These are phyloP conservation scores for Erithacus rubecula DNA, from an alignment of 2,797 vertebrate genomes.

Conservation along the genomic window DNA sequence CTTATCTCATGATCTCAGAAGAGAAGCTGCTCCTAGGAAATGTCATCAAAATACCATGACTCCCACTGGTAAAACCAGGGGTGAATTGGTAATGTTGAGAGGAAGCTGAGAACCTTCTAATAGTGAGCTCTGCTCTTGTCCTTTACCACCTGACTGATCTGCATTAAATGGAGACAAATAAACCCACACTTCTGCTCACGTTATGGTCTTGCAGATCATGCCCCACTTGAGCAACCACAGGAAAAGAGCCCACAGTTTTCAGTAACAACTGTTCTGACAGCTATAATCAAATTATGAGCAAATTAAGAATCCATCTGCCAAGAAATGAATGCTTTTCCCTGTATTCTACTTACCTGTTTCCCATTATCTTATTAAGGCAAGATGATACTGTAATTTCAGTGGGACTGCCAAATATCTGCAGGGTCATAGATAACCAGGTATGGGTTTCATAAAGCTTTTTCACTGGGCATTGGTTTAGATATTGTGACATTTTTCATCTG, in stretches of 20 bases:
- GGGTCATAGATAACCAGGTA: neutral
- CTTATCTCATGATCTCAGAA: conserved; percentile 33
- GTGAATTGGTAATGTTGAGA: neutral
- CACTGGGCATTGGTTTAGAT: neutral
- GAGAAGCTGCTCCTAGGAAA: conserved; percentile 28
- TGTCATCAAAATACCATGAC: conserved; percentile 56
- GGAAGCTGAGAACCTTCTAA: neutral
- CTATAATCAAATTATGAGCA: neutral
- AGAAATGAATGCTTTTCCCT: neutral
- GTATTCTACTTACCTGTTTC: neutral
- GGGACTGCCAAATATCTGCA: neutral
- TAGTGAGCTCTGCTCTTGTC: neutral
- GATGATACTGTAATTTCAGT: neutral
- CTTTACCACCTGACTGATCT: neutral
- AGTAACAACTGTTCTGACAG: neutral
- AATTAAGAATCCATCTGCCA: neutral
- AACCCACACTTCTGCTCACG: neutral
- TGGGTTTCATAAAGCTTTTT: neutral
- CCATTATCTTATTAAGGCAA: neutral
- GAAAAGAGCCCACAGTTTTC: neutral
- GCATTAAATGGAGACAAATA: conserved; percentile 10
- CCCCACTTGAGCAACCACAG: neutral
- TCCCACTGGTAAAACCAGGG: conserved; percentile 32
- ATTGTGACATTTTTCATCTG: neutral
- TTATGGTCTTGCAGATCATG: neutral